phyloP scores from a whole-genome alignment of 1,140 invertebrate genomes.

The honey bee (Apis mellifera) region Amel_HAv3.1 CM009940.2:4750001-4750500 shows the following conservation, averaged over 20 bases:
- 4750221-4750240: conserved; percentile 26
- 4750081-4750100: not conserved
- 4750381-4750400: not conserved
- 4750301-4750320: conserved; percentile 3
- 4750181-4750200: conserved; percentile 13
- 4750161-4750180: not conserved
- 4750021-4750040: conserved; percentile 30
- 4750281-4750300: conserved; percentile 39
- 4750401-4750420: too few species aligned
- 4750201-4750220: not conserved
- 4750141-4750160: not conserved
- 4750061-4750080: not conserved
- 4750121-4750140: not conserved
- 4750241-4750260: conserved; percentile 24
- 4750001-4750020: not conserved
- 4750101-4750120: not conserved
- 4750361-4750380: too few species aligned
- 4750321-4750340: not conserved
- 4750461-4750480: too few species aligned
- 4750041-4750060: conserved; percentile 1
- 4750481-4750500: too few species aligned
- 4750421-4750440: too few species aligned
- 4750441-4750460: too few species aligned
- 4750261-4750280: conserved; percentile 2
- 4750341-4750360: not conserved